A percentile compares a stretch with the other conserved stretches of the same genome.
phyloP scores from a whole-genome alignment of 2,797 vertebrate species.

The Tachyglossus aculeatus region DNA sequence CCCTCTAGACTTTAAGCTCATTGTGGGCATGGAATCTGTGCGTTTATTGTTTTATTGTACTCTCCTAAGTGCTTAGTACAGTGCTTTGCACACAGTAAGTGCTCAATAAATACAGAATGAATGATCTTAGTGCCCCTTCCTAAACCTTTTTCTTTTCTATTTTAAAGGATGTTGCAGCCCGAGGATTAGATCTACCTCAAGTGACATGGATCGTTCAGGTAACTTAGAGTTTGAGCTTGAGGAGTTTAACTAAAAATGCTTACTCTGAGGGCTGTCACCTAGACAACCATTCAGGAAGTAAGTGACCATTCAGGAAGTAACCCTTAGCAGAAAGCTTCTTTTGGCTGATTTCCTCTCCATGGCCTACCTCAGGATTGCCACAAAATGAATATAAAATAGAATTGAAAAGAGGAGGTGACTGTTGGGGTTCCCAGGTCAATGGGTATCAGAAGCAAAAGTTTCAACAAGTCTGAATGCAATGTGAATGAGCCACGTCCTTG shows the following conservation, averaged over 20 bases:
- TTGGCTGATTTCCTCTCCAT: constrained; percentile 2
- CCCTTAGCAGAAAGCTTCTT: not conserved
- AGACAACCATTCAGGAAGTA: constrained; percentile 39
- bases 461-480: constrained; percentile 53
- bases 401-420: not conserved
- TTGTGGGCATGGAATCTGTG: no score
- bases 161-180: constrained; percentile 91
- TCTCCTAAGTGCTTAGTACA: no score
- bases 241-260: constrained; percentile 17
- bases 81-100: no score
- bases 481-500: constrained; percentile 61
- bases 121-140: not conserved
- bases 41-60: no score
- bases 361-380: not conserved
- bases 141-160: constrained; percentile 31
- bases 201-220: constrained; percentile 97
- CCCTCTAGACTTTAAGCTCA: no score
- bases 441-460: constrained; percentile 65
- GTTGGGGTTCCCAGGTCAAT: constrained; percentile 47
- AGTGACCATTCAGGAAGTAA: constrained; percentile 33
- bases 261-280: constrained; percentile 37
- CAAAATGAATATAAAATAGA: not conserved
- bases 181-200: constrained; percentile 90
- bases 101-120: no score
- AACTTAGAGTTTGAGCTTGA: constrained; percentile 14